phyloP scores from a whole-genome alignment of 2,888 invertebrate genomes.

The Masnerella sp. region DNA sequence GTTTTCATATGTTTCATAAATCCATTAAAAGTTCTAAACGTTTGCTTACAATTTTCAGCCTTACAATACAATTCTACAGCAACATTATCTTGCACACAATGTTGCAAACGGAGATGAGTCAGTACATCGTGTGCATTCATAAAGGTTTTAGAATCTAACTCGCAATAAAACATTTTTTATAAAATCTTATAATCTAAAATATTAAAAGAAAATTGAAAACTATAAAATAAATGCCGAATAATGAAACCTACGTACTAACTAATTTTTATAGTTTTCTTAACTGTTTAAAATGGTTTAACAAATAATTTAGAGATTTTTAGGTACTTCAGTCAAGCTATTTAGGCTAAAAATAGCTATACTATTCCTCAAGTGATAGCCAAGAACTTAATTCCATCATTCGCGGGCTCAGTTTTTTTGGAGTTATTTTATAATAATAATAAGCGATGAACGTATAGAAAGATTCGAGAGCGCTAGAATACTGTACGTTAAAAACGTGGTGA shows the following conservation, averaged over 20 bases:
- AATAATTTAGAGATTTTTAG: too few species aligned
- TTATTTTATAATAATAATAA: slow-evolving; percentile 48
- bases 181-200: not conserved
- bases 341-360: slow-evolving; percentile 7
- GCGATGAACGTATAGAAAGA: slow-evolving; percentile 49
- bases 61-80: slow-evolving; percentile 14
- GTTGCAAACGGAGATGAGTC: slow-evolving; percentile 25
- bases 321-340: too few species aligned
- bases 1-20: slow-evolving; percentile 12
- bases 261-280: too few species aligned
- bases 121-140: not conserved
- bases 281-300: too few species aligned
- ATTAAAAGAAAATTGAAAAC: not conserved
- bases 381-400: slow-evolving; percentile 56
- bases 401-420: slow-evolving; percentile 19
- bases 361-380: slow-evolving; percentile 39
- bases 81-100: slow-evolving; percentile 9
- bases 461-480: slow-evolving; percentile 31
- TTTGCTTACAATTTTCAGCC: not conserved
- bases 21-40: not conserved
- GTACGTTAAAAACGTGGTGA: slow-evolving; percentile 46
- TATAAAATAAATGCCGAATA: too few species aligned
- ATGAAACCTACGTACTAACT: too few species aligned
- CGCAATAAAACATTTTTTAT: slow-evolving; percentile 23
- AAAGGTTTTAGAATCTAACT: not conserved